Evolutionary conservation across 2,113 vertebrate species (phyloP).

Genomic region (Coreoperca whiteheadi): DNA sequence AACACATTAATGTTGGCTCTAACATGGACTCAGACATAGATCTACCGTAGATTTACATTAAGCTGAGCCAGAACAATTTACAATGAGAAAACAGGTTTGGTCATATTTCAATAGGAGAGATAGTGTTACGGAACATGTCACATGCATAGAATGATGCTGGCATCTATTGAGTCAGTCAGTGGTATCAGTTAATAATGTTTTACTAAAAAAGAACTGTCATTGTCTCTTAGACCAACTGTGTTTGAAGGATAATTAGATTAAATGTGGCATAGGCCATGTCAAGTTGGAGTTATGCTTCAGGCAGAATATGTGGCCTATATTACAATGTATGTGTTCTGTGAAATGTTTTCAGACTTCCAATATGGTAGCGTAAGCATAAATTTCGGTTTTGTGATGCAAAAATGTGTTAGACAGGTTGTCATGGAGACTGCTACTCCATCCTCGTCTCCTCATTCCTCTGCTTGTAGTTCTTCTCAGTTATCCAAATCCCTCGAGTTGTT

Average conservation of each 20-base stretch:
- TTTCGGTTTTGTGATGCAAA: background rate
- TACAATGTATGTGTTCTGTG: background rate
- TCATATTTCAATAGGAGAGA: background rate
- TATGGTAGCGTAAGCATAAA: background rate
- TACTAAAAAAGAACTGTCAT: background rate
- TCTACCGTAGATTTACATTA: conserved; percentile 44
- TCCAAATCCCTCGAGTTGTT: background rate
- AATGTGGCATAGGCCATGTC: background rate
- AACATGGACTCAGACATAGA: background rate
- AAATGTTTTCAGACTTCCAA: background rate
- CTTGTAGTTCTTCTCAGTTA: background rate
- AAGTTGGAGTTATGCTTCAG: background rate
- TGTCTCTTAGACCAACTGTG: background rate
- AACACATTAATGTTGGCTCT: conserved; percentile 11
- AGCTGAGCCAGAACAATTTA: conserved; percentile 29
- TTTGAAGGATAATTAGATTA: background rate
- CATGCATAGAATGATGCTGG: background rate
- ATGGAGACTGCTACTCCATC: background rate
- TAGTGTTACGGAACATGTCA: background rate
- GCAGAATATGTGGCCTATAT: background rate
- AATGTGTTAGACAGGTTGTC: background rate
- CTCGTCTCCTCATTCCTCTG: background rate
- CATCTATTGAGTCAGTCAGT: background rate
- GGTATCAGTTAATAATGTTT: background rate
- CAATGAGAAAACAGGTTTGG: conserved; percentile 7